Base-by-base conservation (phyloP, 2,113 vertebrate species). In the Takifugu flavidus region DNA sequence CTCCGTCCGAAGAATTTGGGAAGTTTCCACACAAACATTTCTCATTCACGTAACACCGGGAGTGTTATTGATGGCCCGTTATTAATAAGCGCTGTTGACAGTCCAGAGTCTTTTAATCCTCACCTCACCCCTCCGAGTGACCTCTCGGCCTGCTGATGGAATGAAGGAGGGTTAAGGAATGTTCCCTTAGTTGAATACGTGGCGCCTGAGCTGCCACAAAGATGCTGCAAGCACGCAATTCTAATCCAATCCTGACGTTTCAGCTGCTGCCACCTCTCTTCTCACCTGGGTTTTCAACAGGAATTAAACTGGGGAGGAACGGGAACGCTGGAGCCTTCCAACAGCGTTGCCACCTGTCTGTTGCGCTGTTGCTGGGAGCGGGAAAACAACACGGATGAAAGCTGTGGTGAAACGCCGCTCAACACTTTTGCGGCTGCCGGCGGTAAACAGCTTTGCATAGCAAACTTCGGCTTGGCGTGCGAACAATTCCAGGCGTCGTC, bases 101-200 rank as follows among this genome's bases (percentile, higher is more conserved):
- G 13, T 8, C 6, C 42, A 13, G n/a, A 57, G 52, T 55, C 44
- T 54, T 29, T 68, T 79, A 4, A 34, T 84, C 69, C 56, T 83
- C 73, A 76, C 70, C 43, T 90, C 88, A n/a, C 27, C 81, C 25
- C 14, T 89, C 2, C n/a, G 82, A 3, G 67, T 74, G 8, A 66
- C 47, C 2, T 46, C 82, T 0, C 67, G 67, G 1, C 20, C 49
- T 3, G 72, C 64, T 13, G 88, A 57, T 53, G 63, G 50, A 45
- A 73, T 88, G 28, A 91, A 90, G n/a, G 92, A 91, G 46, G 82
- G 89, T 56, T 20, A 96, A 92, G 71, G 95, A 93, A 77, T 92
- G 4, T 4, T 4, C 29, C 0, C 29, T 31, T 31, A 31, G 5
- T 31, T 31, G 7, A 31, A 6, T 31, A 4, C 4, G 29, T 31